Conservation (phyloP, 2,888 invertebrate species). For the Drosophila subquinaria region DNA sequence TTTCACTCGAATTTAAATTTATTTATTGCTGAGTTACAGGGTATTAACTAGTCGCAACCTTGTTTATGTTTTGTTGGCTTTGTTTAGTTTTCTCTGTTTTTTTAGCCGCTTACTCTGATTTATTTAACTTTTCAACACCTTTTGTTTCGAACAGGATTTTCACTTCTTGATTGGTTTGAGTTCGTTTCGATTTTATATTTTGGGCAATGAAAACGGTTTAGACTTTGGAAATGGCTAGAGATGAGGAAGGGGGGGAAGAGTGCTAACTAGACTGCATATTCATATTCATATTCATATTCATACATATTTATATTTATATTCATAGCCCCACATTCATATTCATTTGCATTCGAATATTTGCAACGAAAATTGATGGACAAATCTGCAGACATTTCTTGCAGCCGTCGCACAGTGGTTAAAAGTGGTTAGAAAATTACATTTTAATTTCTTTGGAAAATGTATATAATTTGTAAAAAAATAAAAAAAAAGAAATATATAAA, state of each 20-base stretch:
- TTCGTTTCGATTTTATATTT: neutral
- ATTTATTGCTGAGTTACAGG: no score
- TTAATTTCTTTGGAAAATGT: no score
- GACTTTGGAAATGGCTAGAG: neutral
- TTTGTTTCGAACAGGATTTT: slow-evolving; percentile 37
- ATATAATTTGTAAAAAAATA: no score
- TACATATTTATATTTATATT: slow-evolving; percentile 43
- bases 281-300: slow-evolving; percentile 36
- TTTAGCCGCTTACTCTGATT: slow-evolving; percentile 48
- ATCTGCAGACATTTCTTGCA: slow-evolving; percentile 50
- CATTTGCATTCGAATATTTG: slow-evolving; percentile 45
- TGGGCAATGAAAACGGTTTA: neutral
- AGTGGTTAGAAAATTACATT: no score
- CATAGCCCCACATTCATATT: slow-evolving; percentile 21
- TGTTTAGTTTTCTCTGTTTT: slow-evolving; percentile 3
- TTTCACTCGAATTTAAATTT: no score
- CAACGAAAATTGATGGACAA: slow-evolving; percentile 46
- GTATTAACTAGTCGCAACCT: no score
- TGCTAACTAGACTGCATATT: slow-evolving; percentile 36
- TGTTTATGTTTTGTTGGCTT: neutral
- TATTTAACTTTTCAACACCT: slow-evolving; percentile 68
- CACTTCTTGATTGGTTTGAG: slow-evolving; percentile 26
- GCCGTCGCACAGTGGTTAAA: slow-evolving; percentile 12
- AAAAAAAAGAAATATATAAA: no score
- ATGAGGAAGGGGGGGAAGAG: neutral